These are phyloP conservation scores for Bolinopsis microptera DNA, from an alignment of 37 sponge, comb jelly and placozoan species.

Conservation along the genomic window DNA sequence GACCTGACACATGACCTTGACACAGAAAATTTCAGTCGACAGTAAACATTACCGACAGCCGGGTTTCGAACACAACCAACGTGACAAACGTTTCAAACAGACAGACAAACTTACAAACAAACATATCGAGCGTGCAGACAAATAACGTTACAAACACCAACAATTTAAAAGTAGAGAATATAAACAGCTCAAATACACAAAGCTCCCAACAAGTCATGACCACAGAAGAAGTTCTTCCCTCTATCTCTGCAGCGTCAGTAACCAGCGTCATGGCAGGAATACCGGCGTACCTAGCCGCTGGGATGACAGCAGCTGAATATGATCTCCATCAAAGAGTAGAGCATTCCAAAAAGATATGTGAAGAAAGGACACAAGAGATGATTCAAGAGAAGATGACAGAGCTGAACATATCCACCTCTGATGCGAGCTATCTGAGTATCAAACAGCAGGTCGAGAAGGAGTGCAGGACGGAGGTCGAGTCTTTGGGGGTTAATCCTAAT, in stretches of 20 bases:
- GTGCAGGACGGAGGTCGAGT: conserved; percentile 21
- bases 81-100: not conserved
- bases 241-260: too few relatives aligned
- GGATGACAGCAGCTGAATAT: conserved; percentile 22
- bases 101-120: not conserved
- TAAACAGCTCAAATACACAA: not conserved
- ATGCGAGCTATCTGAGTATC: not conserved
- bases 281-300: not conserved
- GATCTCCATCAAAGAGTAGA: conserved; percentile 15
- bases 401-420: not conserved
- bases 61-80: not conserved
- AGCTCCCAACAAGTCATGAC: not conserved
- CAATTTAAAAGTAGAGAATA: not conserved
- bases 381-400: not conserved
- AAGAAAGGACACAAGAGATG: conserved; percentile 31
- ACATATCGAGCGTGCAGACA: not conserved
- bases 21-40: not conserved
- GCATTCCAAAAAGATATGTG: not conserved
- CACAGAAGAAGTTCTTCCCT: not conserved
- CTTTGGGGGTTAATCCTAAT: conserved; percentile 19
- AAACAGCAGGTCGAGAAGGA: not conserved
- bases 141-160: not conserved
- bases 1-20: not conserved
- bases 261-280: not conserved
- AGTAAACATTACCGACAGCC: not conserved